phyloP scores from a whole-genome alignment of 2,888 invertebrate species.

The Tricholauxania praeusta region DNA sequence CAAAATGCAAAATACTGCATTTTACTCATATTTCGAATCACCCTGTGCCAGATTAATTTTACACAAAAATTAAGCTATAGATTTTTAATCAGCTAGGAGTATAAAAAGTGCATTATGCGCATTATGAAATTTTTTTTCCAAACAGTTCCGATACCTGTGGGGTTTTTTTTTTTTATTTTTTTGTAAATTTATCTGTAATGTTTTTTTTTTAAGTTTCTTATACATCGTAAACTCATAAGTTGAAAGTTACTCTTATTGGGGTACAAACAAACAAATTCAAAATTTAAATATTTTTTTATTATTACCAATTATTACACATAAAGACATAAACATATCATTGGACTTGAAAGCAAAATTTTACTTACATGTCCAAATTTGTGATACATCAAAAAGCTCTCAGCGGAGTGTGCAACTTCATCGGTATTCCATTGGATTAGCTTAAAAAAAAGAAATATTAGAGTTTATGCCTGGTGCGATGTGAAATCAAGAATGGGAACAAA shows the following conservation, averaged over 20 bases:
- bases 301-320: slow-evolving; percentile 16
- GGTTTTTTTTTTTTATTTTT: too few relatives aligned
- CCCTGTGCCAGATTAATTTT: too few relatives aligned
- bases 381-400: slow-evolving; percentile 88
- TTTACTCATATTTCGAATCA: too few relatives aligned
- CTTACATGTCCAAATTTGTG: slow-evolving; percentile 94
- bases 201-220: slow-evolving; percentile 26
- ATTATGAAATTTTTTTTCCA: too few relatives aligned
- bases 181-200: too few relatives aligned
- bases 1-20: too few relatives aligned
- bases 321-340: background rate
- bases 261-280: slow-evolving; percentile 27
- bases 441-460: slow-evolving; percentile 45
- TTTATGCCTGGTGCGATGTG: background rate
- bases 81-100: too few relatives aligned
- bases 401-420: slow-evolving; percentile 86
- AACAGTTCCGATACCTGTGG: too few relatives aligned
- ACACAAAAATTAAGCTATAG: too few relatives aligned
- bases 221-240: slow-evolving; percentile 26
- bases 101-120: too few relatives aligned
- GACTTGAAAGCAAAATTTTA: slow-evolving; percentile 53
- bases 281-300: slow-evolving; percentile 25
- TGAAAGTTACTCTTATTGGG: slow-evolving; percentile 11
- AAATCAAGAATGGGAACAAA: too few relatives aligned
- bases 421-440: slow-evolving; percentile 87